Evolutionary conservation across 2,888 invertebrate genomes (phyloP).

Genomic region (Eilema caniola): DNA sequence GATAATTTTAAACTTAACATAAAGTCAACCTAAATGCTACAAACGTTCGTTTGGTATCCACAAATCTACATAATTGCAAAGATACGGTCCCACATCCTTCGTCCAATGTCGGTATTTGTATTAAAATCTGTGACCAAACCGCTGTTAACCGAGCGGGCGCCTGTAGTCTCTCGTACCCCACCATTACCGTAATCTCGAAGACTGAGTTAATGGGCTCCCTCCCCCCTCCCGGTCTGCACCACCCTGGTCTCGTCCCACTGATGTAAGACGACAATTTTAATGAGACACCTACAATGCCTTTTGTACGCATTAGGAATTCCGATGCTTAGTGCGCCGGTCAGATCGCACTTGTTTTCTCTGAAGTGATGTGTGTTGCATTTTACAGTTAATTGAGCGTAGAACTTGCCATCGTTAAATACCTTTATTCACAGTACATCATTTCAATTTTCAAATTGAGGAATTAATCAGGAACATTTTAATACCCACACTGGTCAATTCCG

Average conservation of each 20-base stretch:
- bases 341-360: constrained; percentile 24
- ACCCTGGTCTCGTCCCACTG: constrained; percentile 31
- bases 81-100: constrained; percentile 49
- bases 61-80: constrained; percentile 53
- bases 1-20: not conserved
- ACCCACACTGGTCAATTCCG: too few relatives aligned
- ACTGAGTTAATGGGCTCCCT: constrained; percentile 45
- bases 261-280: constrained; percentile 49
- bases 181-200: constrained; percentile 52
- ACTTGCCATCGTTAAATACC: not conserved
- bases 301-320: constrained; percentile 31
- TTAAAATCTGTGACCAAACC: constrained; percentile 56
- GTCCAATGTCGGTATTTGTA: constrained; percentile 53
- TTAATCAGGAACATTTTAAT: too few relatives aligned
- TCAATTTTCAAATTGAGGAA: not conserved
- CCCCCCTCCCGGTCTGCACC: constrained; percentile 8
- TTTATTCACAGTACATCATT: constrained; percentile 9
- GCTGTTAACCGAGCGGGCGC: constrained; percentile 46
- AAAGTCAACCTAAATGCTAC: constrained; percentile 5
- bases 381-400: constrained; percentile 12
- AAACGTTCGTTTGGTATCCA: constrained; percentile 36
- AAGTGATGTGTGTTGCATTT: constrained; percentile 18
- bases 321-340: constrained; percentile 29
- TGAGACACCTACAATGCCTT: constrained; percentile 43
- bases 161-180: constrained; percentile 31